phyloP scores from a whole-genome alignment of 1,140 invertebrate genomes.

The Acromyrmex echinatior region DNA sequence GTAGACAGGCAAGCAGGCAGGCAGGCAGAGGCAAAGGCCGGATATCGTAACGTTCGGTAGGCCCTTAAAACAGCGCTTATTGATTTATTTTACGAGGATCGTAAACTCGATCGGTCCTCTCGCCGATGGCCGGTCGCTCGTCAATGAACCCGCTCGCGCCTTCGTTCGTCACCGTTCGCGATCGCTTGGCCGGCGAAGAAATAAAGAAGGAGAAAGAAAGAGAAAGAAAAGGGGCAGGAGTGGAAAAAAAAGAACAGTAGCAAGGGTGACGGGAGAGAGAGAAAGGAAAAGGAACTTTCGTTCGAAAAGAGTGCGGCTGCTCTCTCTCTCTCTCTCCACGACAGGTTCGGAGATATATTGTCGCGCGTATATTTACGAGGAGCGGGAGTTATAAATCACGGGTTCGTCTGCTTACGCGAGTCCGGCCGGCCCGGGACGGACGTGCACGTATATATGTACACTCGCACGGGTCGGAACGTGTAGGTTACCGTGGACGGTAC shows the following conservation, averaged over 20 bases:
- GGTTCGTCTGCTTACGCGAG: conserved; percentile 73
- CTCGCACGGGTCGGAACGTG: neutral
- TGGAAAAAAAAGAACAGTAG: neutral
- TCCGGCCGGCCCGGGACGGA: conserved; percentile 33
- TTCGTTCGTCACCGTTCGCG: conserved; percentile 52
- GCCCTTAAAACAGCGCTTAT: conserved; percentile 66
- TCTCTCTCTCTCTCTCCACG: conserved; percentile 48
- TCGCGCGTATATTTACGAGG: conserved; percentile 76
- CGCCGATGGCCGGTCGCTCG: conserved; percentile 24
- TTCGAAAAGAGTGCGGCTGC: conserved; percentile 67
- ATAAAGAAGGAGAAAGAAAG: neutral
- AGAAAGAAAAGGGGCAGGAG: neutral
- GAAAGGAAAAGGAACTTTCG: conserved; percentile 47
- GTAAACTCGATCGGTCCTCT: conserved; percentile 70
- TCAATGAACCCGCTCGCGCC: conserved; percentile 29
- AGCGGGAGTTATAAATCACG: conserved; percentile 74
- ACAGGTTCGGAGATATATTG: conserved; percentile 74
- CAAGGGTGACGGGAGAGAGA: neutral
- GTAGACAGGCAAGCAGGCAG: neutral
- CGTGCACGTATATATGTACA: neutral
- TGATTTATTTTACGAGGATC: conserved; percentile 76
- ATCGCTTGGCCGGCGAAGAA: conserved; percentile 17
- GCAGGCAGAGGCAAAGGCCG: neutral
- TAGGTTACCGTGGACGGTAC: neutral
- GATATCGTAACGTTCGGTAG: conserved; percentile 47